Base-by-base conservation (phyloP, 2,797 vertebrate genomes). In the Betta splendens region DNA sequence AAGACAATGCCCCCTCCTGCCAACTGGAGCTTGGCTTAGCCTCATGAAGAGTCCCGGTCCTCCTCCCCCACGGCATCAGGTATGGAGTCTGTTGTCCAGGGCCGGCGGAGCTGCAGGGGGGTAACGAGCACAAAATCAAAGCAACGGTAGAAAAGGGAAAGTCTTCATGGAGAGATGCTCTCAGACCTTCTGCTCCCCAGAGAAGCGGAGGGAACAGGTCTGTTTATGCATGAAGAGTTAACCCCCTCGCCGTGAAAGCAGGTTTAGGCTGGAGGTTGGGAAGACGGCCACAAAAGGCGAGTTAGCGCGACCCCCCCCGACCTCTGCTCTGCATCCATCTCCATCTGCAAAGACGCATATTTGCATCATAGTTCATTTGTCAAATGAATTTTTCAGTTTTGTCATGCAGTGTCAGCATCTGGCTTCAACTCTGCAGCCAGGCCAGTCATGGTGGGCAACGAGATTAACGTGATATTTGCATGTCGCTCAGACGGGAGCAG, bases 91-190 rank as follows among this genome's bases (percentile, higher is more conserved):
- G 77, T 87, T 75, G 78, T 84, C 58, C 40, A 26, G 72, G 59
- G 73, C 64, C 54, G 44, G 57, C 49, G 17, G 61, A 74, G 75
- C 80, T 57, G 46, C 45, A 35, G 76, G 80, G 57, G 72, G 77
- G 61, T 89, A 85, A 90, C 32, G 47, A 86, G 89, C 79, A 68
- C 81, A 79, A 89, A 91, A 91, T 90, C 79, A 85, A 86, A 87
- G 87, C 69, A 69, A 84, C 87, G 75, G 87, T 60, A 62, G 72
- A 87, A 86, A 90, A 82, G 72, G 51, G 72, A 89, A 86, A 88
- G 83, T 79, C 77, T 85, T 87, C 80, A 79, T 68, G 77, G 75
- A 85, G 81, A 72, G 84, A 79, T 62, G 73, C 78, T 83, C 72
- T 60, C 31, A 67, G 83, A 84, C 84, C 85, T 85, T 80, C 72